Percentiles rank a stretch among this genome's conserved stretches.
phyloP scores from a whole-genome alignment of 2,113 vertebrate species.

The Cyphotilapia sp. region DNA sequence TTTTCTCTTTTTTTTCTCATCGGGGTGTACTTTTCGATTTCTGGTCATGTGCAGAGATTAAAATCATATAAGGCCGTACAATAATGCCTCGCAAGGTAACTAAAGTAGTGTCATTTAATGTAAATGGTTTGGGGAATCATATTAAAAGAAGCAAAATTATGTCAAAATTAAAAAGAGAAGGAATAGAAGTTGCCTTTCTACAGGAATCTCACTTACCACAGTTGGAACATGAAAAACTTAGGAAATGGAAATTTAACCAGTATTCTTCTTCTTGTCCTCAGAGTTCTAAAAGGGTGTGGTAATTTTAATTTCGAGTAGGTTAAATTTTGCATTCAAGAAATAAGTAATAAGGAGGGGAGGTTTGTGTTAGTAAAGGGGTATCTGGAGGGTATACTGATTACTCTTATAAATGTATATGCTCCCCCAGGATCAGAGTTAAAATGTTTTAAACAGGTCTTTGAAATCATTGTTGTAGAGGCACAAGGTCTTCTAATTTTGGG shows the following conservation, averaged over 20 bases:
- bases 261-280: neutral
- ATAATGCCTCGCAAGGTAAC: too few species aligned
- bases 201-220: neutral
- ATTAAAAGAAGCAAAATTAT: neutral
- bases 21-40: too few species aligned
- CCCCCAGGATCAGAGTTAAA: neutral
- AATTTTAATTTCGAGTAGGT: fast-evolving
- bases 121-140: neutral
- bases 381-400: neutral
- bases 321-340: neutral
- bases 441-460: neutral
- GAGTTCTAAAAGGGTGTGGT: neutral
- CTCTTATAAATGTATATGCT: neutral
- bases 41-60: too few species aligned
- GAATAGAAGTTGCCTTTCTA: neutral
- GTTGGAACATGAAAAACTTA: neutral
- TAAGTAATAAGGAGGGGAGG: fast-evolving
- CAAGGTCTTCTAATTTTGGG: neutral
- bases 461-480: fast-evolving
- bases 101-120: neutral
- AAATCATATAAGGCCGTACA: too few species aligned
- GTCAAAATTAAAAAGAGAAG: neutral
- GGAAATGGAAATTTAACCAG: neutral
- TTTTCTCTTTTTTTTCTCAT: too few species aligned
- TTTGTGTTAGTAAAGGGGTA: neutral